Evolutionary conservation across 2,888 invertebrate genomes (phyloP), one percentile per base, ranked within the genome.

Genomic region (Allygus modestus): DNA sequence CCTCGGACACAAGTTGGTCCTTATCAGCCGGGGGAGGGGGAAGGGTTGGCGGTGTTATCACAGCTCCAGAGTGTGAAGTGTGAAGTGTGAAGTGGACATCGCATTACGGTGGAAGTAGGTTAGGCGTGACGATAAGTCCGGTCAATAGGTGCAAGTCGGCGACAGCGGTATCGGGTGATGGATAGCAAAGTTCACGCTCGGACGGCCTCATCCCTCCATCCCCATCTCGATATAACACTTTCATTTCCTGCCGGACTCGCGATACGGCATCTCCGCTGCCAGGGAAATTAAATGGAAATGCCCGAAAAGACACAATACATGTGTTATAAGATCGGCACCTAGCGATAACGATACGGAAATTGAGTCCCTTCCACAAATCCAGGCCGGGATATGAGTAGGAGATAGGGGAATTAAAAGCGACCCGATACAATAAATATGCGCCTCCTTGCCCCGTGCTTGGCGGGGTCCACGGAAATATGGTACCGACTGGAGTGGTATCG

Each of bases 211-310:
- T n/a, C n/a, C n/a, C n/a, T n/a, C 20, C 69, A 26, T 17, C 71
- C 41, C 71, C 46, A 46, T 26, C 77, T 11, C 28, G 46, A 37
- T 77, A 43, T 23, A 46, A 77, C 77, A 51, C 46, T 71, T 82
- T 71, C 82, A 82, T 82, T 82, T 82, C 82, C 82, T 28, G 71
- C 33, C 51, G 46, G 51, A 46, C 82, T 71, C 69, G n/a, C 82
- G 46, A 61, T 81, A 37, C 81, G n/a, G n/a, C n/a, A n/a, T n/a
- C n/a, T n/a, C n/a, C n/a, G 26, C 37, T 33, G 26, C 31, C 65
- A 82, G 82, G 82, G 82, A 82, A 82, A 82, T 82, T 82, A 82
- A 82, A 82, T 82, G 71, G 82, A 82, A 82, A 82, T 82, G 51
- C 65, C 33, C 82, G 43, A 43, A 77, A 77, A 77, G 77, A 77